Percentiles rank a stretch among this genome's conserved stretches.
These are phyloP conservation scores for Dendrophyllia cribrosa DNA, from an alignment of 64 coral and sea anemone genomes.

Conservation along the genomic window DNA sequence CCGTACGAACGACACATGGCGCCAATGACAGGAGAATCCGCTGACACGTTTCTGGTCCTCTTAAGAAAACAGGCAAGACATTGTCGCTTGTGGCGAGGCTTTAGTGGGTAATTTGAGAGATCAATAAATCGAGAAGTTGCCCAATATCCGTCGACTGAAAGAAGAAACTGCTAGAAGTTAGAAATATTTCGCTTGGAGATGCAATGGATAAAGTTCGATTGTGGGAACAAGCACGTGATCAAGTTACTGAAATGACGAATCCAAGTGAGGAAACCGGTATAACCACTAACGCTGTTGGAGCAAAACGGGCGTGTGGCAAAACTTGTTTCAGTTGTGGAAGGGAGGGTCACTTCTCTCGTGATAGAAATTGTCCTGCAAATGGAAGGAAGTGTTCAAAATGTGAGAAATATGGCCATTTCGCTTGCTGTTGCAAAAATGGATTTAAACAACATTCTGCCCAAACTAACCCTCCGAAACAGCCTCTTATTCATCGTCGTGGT, in stretches of 20 bases:
- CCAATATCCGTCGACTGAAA: slow-evolving; percentile 24
- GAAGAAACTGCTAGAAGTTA: not conserved
- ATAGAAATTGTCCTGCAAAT: not conserved
- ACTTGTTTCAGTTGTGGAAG: too few relatives aligned
- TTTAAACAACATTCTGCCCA: not conserved
- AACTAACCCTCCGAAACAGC: too few relatives aligned
- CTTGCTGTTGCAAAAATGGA: not conserved
- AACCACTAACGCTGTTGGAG: not conserved
- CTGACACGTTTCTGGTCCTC: slow-evolving; percentile 42
- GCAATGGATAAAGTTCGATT: not conserved
- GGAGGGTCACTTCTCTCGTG: not conserved
- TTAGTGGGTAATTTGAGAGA: too few relatives aligned
- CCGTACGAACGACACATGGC: too few relatives aligned
- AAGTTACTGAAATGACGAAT: not conserved
- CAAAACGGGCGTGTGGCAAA: not conserved
- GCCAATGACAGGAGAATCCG: not conserved
- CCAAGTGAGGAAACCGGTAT: not conserved
- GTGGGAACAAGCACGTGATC: not conserved
- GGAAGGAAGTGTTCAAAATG: slow-evolving; percentile 15
- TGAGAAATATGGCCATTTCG: slow-evolving; percentile 14
- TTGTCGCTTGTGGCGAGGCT: too few relatives aligned
- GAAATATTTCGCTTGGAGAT: not conserved
- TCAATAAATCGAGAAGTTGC: slow-evolving; percentile 7
- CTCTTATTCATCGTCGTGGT: too few relatives aligned
- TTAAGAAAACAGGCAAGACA: slow-evolving; percentile 14